Evolutionary conservation across 2,888 invertebrate species (phyloP), one percentile per base, ranked within the genome.

Genomic region (Drosophila yooni): DNA sequence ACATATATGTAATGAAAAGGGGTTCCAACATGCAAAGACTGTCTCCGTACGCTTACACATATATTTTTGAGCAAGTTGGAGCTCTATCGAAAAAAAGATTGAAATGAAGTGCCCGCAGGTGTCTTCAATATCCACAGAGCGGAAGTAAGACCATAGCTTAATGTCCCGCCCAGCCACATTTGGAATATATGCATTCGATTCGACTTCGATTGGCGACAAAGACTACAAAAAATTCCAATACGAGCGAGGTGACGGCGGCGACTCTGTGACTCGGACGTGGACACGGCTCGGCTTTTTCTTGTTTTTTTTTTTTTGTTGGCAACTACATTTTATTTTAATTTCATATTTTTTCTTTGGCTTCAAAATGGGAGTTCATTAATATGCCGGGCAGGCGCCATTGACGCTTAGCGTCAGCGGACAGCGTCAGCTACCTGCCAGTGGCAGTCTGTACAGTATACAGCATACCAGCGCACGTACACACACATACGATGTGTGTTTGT

Each of bases 341-440:
- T 90, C 78, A 88, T 88, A 86, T 89, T 86, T 86, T 88, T 86
- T 83, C 83, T 74, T 70, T 81, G 52, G 29, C 69, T 71, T 65
- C 64, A 70, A 82, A 88, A 81, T 56, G 90, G 89, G 89, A 89
- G 89, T 89, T 90, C 81, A 88, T 88, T 88, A 79, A 89, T 87
- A 90, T 88, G 87, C 88, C 74, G 73, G 46, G 50, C 88, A 89
- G 84, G 89, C 80, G 82, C 75, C 83, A 71, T 74, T 84, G 82
- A 83, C 75, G 85, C 71, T 79, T 50, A 76, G 62, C 60, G 43
- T 40, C 76, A 66, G 75, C 71, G 59, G 60, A 54, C 80, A 40
- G 61, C 72, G 67, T 52, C 72, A 58, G 70, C 90, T 88, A 85
- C 88, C 90, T 87, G 86, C 70, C 86, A 76, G 56, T 71, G 74